phyloP scores from a whole-genome alignment of 2,888 invertebrate species.

The Lasioglossum leucozonium region DNA sequence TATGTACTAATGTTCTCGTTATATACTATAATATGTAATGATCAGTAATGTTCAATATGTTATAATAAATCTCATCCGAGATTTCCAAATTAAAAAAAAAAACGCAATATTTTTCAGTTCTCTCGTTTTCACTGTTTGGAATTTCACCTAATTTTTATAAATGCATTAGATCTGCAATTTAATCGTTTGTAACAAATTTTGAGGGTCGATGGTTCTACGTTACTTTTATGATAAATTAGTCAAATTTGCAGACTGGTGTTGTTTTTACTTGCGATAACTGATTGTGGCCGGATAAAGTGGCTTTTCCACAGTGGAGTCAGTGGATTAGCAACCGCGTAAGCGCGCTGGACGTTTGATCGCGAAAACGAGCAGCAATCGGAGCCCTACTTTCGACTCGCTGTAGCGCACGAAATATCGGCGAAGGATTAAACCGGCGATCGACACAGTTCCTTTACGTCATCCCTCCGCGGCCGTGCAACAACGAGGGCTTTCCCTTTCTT shows the following conservation, averaged over 20 bases:
- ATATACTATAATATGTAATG: too few relatives aligned
- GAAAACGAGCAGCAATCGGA: background rate
- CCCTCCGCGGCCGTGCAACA: conserved; percentile 28
- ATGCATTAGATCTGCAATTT: too few relatives aligned
- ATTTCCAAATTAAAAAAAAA: too few relatives aligned
- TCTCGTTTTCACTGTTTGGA: background rate
- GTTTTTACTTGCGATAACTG: background rate
- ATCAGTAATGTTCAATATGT: too few relatives aligned
- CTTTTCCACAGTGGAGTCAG: background rate
- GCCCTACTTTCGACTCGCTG: conserved; percentile 24
- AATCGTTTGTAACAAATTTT: too few relatives aligned
- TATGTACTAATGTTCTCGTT: too few relatives aligned
- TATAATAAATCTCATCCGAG: too few relatives aligned
- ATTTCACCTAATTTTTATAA: too few relatives aligned
- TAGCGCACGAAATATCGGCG: conserved; percentile 39
- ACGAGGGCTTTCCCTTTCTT: conserved; percentile 56
- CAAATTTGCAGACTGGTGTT: background rate
- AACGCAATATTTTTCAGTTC: background rate
- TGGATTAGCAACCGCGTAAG: background rate
- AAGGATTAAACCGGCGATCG: conserved; percentile 54
- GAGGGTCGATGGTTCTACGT: too few relatives aligned
- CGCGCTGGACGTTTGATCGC: background rate
- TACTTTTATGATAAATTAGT: too few relatives aligned
- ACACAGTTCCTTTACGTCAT: conserved; percentile 59
- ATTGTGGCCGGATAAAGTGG: background rate